A percentile compares a stretch with the other conserved stretches of the same genome.
Evolutionary conservation across 2,888 invertebrate species (phyloP).

Genomic region (Phymatocera aterrima): DNA sequence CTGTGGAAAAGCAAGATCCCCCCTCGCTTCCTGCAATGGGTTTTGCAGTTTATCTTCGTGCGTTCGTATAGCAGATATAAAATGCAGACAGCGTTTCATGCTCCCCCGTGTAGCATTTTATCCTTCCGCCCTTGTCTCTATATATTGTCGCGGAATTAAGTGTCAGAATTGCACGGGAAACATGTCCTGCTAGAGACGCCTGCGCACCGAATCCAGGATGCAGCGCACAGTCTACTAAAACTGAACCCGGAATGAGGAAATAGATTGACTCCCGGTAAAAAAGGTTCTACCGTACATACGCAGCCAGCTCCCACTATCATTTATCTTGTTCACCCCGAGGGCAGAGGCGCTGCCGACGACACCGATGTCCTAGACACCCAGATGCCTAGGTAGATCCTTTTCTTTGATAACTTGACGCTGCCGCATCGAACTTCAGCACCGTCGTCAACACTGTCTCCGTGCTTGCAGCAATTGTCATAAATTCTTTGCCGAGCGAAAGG

Average conservation of each 20-base stretch:
- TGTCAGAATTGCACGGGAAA: too few species aligned
- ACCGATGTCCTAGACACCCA: background rate
- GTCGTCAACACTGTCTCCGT: background rate
- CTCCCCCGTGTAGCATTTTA: background rate
- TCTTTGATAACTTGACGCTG: background rate
- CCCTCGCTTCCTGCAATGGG: background rate
- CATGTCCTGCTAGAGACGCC: too few species aligned
- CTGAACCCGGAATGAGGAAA: too few species aligned
- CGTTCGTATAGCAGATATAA: too few species aligned
- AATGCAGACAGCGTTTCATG: slow-evolving; percentile 1
- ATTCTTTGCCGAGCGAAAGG: slow-evolving; percentile 9
- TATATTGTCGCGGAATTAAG: background rate
- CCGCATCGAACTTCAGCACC: background rate
- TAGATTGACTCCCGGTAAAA: too few species aligned
- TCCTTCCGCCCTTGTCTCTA: background rate
- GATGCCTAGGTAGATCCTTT: background rate
- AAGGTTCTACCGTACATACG: too few species aligned
- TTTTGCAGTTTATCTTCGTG: background rate
- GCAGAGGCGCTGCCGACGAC: background rate
- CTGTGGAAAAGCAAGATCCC: background rate
- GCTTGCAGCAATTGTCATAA: slow-evolving; percentile 20
- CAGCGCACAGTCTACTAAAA: too few species aligned
- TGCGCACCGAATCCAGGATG: too few species aligned
- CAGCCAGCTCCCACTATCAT: background rate
- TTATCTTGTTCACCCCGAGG: slow-evolving; percentile 17